Evolutionary conservation across 2,888 invertebrate species (phyloP).

Genomic region (Platycheirus albimanus): DNA sequence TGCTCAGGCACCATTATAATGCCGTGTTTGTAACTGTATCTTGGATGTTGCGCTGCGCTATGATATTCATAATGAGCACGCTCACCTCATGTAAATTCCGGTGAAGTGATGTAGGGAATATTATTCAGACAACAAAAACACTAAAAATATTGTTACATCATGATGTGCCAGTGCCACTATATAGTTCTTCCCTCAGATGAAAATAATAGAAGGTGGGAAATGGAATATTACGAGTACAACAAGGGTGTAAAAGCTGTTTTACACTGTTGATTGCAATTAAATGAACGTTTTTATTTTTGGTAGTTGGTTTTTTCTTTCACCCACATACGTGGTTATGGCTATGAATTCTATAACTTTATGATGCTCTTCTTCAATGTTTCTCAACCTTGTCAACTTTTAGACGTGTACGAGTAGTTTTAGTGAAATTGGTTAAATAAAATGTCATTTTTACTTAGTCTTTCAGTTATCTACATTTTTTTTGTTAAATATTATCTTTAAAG

Average conservation of each 20-base stretch:
- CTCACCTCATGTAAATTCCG: slow-evolving; percentile 12
- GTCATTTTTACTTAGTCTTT: too few relatives aligned
- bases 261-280: slow-evolving; percentile 15
- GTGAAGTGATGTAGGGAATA: not conserved
- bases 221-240: slow-evolving; percentile 6
- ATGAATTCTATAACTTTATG: too few relatives aligned
- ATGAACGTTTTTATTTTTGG: not conserved
- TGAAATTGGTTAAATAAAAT: too few relatives aligned
- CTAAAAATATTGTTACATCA: not conserved
- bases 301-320: too few relatives aligned
- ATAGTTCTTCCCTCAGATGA: not conserved
- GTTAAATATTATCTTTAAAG: too few relatives aligned
- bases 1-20: not conserved
- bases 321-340: too few relatives aligned
- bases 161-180: too few relatives aligned
- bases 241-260: slow-evolving; percentile 16
- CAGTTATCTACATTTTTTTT: too few relatives aligned
- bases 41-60: not conserved
- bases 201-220: not conserved
- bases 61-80: slow-evolving; percentile 22
- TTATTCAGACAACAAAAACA: slow-evolving; percentile 1
- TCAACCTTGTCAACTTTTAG: too few relatives aligned
- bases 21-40: not conserved
- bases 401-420: too few relatives aligned
- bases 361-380: too few relatives aligned